These are phyloP conservation scores for Malurus cyaneus DNA, from an alignment of 2,113 vertebrate genomes.

Conservation along the genomic window DNA sequence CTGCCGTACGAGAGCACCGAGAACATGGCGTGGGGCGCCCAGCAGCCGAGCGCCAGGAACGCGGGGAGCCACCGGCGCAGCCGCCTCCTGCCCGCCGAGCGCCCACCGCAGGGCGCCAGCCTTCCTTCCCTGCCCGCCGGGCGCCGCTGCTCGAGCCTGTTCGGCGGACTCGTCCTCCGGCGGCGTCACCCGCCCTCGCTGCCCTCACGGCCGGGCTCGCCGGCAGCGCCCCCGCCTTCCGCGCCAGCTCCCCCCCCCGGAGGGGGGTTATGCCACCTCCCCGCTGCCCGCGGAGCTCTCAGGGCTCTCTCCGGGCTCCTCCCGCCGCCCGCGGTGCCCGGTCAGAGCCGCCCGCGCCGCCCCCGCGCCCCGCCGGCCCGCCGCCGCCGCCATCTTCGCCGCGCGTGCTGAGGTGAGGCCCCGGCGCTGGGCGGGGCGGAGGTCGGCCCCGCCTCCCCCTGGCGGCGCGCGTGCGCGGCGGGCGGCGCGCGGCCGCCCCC, in stretches of 20 bases:
- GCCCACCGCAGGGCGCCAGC: neutral
- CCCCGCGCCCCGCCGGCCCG: too few relatives aligned
- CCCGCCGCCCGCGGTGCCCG: too few relatives aligned
- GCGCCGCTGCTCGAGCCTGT: neutral
- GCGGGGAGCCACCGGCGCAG: constrained; percentile 45
- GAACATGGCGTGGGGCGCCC: constrained; percentile 87
- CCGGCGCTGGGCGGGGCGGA: too few relatives aligned
- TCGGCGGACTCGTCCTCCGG: constrained; percentile 14
- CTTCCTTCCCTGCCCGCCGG: neutral
- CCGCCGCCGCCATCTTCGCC: too few relatives aligned
- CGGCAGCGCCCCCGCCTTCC: neutral
- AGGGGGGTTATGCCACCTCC: too few relatives aligned
- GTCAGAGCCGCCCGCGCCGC: too few relatives aligned
- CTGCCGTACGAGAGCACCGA: constrained; percentile 96
- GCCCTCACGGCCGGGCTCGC: neutral
- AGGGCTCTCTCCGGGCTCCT: too few relatives aligned
- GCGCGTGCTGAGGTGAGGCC: too few relatives aligned
- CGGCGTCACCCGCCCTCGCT: neutral
- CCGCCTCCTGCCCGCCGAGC: constrained; percentile 29
- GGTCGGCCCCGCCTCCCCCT: too few relatives aligned
- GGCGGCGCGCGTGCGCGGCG: too few relatives aligned
- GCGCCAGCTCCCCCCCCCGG: neutral
- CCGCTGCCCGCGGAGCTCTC: too few relatives aligned
- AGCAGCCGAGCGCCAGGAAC: constrained; percentile 56
- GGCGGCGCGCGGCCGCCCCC: too few relatives aligned